A percentile compares a stretch with the other conserved stretches of the same genome.
These are phyloP conservation scores for Chrysolina americana DNA, from an alignment of 2,888 invertebrate species.

Conservation along the genomic window DNA sequence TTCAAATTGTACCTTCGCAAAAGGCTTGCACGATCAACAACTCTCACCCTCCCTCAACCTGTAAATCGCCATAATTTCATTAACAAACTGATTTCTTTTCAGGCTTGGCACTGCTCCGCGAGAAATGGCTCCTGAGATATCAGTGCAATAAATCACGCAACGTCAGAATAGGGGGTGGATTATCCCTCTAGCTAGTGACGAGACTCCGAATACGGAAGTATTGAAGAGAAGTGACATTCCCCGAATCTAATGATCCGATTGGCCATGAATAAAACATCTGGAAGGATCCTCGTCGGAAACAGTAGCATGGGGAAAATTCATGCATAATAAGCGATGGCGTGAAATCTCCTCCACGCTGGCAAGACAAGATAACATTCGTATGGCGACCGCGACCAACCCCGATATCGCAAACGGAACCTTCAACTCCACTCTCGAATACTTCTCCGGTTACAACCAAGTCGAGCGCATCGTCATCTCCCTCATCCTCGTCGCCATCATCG, in stretches of 20 bases:
- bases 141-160: conserved; percentile 45
- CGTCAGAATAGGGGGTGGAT: background rate
- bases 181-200: background rate
- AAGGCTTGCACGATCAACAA: background rate
- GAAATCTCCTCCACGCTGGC: conserved; percentile 22
- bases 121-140: conserved; percentile 36
- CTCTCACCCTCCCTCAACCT: background rate
- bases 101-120: conserved; percentile 39
- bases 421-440: conserved; percentile 53
- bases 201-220: background rate
- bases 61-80: conserved; percentile 50
- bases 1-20: background rate
- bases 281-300: background rate
- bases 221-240: background rate
- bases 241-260: conserved; percentile 26
- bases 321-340: conserved; percentile 44
- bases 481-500: conserved; percentile 81
- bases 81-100: conserved; percentile 58
- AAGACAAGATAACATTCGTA: conserved; percentile 58
- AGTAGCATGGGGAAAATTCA: conserved; percentile 26
- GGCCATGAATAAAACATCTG: conserved; percentile 34
- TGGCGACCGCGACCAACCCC: conserved; percentile 65
- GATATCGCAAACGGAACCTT: conserved; percentile 59
- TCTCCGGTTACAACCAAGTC: conserved; percentile 60
- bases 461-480: conserved; percentile 80